Evolutionary conservation across 2,888 invertebrate species (phyloP), one percentile per base, ranked within the genome.

Genomic region (Glyphotaelius pellucidus): DNA sequence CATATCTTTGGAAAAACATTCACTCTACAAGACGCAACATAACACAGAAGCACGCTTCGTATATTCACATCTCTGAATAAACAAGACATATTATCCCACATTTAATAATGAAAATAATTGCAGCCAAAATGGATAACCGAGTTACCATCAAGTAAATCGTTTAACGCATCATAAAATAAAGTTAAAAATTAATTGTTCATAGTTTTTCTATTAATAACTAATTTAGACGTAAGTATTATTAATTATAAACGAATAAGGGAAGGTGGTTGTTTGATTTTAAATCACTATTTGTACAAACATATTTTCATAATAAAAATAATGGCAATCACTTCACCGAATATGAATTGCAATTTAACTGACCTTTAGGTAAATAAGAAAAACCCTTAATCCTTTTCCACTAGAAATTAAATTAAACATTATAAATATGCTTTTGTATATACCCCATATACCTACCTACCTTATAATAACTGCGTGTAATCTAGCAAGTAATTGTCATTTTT

Each of bases 1-100:
- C 15, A 84, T 5, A 84, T 19, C 15, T 25, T 35, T 2, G 35
- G 4, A 90, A 31, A 91, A 32, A 89, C 79, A 90, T 67, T 88
- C 83, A 91, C 91, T 19, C 83, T 47, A 52, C 4, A 52, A 19
- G 4, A 0, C 5, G 4, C 91, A 38, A 92, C 88, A 91, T 79
- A 19, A 92, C 87, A 25, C 32, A 90, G 87, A 38, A 32, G 25
- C 67, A 52, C 25, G 0, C 67, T 25, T 5, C 5, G 5, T 67
- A 19, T 67, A 67, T 1, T 7, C 9, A 67, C 7, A 67, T 2
- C 67, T 9, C 67, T 67, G 2, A 25, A 67, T 19, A 25, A 25
- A 67, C 0, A 25, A 67, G 0, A 67, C 25, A 67, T 7, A 38
- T 7, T 38, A 25, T 25, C 67, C 67, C 25, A 19, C 19, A 25